These are phyloP conservation scores for Zootoca vivipara DNA, from an alignment of 2,113 vertebrate genomes.

Conservation along the genomic window DNA sequence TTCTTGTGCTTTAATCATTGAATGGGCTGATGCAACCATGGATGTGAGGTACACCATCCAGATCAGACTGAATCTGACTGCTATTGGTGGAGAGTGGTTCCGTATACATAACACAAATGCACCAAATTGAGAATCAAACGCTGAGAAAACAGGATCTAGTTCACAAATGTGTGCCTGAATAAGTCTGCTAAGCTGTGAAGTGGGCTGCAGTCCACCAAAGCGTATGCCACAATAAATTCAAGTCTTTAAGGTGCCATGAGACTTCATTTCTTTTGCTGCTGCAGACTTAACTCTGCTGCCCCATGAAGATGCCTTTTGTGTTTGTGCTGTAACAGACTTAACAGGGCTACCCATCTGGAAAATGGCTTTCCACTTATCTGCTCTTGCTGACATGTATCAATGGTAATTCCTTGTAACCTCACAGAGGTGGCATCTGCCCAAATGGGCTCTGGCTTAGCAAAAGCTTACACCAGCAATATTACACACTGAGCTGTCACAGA, in stretches of 20 bases:
- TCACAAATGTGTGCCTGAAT: too few species aligned
- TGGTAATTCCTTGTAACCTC: slow-evolving; percentile 2
- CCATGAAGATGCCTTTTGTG: not conserved
- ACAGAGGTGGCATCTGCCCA: slow-evolving; percentile 1
- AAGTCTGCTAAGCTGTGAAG: not conserved
- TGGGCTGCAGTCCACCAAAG: not conserved
- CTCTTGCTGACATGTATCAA: not conserved
- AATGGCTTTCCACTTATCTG: not conserved
- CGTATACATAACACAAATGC: not conserved
- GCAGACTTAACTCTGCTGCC: not conserved
- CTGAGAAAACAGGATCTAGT: not conserved
- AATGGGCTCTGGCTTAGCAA: slow-evolving; percentile 1
- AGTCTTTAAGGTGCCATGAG: not conserved
- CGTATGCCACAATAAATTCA: not conserved
- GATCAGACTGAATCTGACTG: too few species aligned
- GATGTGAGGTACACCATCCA: too few species aligned
- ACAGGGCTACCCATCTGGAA: not conserved
- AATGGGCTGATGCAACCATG: too few species aligned
- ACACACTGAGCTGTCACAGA: not conserved
- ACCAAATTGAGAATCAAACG: not conserved
- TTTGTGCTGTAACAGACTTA: not conserved
- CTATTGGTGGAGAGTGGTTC: too few species aligned
- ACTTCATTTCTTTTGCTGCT: not conserved
- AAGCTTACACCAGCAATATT: not conserved
- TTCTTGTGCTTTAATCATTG: too few species aligned